Percentiles rank a stretch among this genome's conserved stretches.
Conservation (phyloP, 2,888 invertebrate species). For the Agrochola circellaris region DNA sequence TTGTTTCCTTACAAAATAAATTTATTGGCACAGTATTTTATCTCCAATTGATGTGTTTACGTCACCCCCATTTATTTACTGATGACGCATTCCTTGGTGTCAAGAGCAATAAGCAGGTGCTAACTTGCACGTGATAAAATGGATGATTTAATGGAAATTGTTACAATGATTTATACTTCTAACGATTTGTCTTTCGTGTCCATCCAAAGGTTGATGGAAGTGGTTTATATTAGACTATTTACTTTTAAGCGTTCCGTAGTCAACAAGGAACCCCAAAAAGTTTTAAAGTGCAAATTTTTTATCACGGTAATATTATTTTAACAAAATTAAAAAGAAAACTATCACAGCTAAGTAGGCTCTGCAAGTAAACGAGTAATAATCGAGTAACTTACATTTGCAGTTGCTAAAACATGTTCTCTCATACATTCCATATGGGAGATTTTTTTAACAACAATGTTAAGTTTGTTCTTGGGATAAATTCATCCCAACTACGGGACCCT, state of each 20-base stretch:
- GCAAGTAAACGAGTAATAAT: too few relatives aligned
- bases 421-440: too few relatives aligned
- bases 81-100: slow-evolving; percentile 40
- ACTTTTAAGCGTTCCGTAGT: background rate
- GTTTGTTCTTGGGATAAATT: too few relatives aligned
- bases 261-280: too few relatives aligned
- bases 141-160: background rate
- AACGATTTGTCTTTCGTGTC: background rate
- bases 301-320: too few relatives aligned
- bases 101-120: slow-evolving; percentile 26
- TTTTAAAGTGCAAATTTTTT: too few relatives aligned
- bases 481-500: too few relatives aligned
- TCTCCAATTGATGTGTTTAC: slow-evolving; percentile 30
- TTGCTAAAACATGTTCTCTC: too few relatives aligned
- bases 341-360: too few relatives aligned
- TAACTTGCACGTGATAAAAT: slow-evolving; percentile 12
- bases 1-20: slow-evolving; percentile 32
- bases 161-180: background rate
- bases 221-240: background rate
- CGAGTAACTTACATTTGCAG: too few relatives aligned
- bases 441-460: too few relatives aligned
- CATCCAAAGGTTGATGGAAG: background rate
- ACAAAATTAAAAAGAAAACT: too few relatives aligned
- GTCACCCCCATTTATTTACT: slow-evolving; percentile 39
- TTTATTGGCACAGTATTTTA: slow-evolving; percentile 36